These are phyloP conservation scores for Danionella dracula DNA, from an alignment of 2,797 vertebrate genomes.

Conservation along the genomic window DNA sequence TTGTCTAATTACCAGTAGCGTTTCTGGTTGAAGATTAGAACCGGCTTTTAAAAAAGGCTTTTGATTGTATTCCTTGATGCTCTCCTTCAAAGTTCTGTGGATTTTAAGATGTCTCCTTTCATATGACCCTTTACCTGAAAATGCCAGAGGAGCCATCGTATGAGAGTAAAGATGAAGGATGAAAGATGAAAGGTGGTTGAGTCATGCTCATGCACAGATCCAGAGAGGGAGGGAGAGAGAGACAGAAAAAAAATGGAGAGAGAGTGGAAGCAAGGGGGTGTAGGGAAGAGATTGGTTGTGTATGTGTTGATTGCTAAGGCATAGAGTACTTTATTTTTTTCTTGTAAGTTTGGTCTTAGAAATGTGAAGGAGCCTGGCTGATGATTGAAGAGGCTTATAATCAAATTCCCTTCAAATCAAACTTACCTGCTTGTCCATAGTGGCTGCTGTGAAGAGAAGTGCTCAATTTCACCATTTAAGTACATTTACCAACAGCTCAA, in stretches of 20 bases:
- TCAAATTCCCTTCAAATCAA: constrained; percentile 36
- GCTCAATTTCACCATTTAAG: not conserved
- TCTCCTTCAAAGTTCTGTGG: not conserved
- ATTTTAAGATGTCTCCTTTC: constrained; percentile 6
- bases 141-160: not conserved
- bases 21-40: not conserved
- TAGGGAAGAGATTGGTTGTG: not conserved
- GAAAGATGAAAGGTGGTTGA: not conserved
- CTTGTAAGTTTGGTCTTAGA: not conserved
- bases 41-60: not conserved
- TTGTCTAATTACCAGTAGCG: not conserved
- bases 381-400: constrained; percentile 37
- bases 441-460: not conserved
- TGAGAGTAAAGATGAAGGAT: not conserved
- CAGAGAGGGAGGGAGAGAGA: not conserved
- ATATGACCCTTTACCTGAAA: constrained; percentile 12
- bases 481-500: not conserved
- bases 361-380: not conserved
- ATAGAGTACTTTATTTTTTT: not conserved
- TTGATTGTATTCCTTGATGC: not conserved
- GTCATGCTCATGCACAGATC: not conserved
- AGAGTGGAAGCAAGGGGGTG: constrained; percentile 16
- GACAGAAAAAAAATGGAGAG: not conserved
- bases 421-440: constrained; percentile 5
- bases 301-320: not conserved